Evolutionary conservation across 2,797 vertebrate genomes (phyloP).

Genomic region (Craterocephalus amniculus): DNA sequence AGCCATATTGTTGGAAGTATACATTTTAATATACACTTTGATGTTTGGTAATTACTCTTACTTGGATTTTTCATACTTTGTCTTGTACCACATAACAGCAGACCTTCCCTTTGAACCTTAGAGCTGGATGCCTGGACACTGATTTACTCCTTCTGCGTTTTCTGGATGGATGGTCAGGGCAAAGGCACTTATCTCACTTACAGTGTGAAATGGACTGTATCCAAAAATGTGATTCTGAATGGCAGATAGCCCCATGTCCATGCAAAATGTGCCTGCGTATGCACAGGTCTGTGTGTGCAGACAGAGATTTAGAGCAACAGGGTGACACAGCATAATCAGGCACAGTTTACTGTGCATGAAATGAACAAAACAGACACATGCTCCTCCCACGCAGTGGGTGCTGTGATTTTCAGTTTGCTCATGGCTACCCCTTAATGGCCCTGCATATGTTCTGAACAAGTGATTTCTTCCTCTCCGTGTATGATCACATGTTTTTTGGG

Average conservation of each 20-base stretch:
- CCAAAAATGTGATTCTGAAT: constrained; percentile 49
- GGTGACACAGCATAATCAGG: constrained; percentile 48
- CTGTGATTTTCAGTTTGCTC: constrained; percentile 19
- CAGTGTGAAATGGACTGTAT: constrained; percentile 66
- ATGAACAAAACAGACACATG: constrained; percentile 50
- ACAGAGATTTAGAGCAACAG: constrained; percentile 48
- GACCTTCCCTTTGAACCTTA: constrained; percentile 46
- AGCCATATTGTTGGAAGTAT: not conserved
- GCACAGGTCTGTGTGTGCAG: constrained; percentile 29
- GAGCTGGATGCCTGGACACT: constrained; percentile 51
- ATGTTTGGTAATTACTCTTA: not conserved
- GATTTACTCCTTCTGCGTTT: constrained; percentile 58
- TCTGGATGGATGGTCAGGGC: constrained; percentile 54
- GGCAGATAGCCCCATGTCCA: constrained; percentile 28
- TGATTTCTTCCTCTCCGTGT: constrained; percentile 1
- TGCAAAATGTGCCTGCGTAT: constrained; percentile 11
- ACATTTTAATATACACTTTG: not conserved
- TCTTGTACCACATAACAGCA: constrained; percentile 7
- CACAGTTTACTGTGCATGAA: constrained; percentile 63
- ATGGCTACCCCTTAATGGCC: constrained; percentile 29
- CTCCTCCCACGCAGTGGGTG: constrained; percentile 39
- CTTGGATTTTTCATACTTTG: constrained; percentile 21
- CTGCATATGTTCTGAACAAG: constrained; percentile 11
- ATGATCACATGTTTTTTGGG: not conserved
- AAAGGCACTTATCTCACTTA: constrained; percentile 66